Evolutionary conservation across 2,888 invertebrate species (phyloP).

Genomic region (Apamea sordens): DNA sequence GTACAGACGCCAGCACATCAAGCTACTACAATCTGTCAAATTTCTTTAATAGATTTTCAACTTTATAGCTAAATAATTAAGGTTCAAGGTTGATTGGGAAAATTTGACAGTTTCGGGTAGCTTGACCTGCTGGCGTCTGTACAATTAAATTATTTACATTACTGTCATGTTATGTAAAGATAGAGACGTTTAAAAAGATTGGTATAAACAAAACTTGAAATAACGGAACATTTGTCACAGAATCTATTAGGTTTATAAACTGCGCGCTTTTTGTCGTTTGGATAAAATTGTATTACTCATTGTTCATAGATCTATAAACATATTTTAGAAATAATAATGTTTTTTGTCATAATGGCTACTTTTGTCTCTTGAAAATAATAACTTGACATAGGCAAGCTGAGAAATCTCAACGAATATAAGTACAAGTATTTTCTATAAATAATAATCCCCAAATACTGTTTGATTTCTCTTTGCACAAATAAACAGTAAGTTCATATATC

Average conservation of each 20-base stretch:
- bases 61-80: no score
- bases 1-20: no score
- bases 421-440: background rate
- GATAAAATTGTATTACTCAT: background rate
- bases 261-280: background rate
- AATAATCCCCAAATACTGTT: background rate
- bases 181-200: background rate
- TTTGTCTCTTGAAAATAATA: background rate
- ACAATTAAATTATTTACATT: constrained; percentile 38
- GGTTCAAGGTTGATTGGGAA: no score
- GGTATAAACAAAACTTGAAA: background rate
- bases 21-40: no score
- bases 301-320: background rate
- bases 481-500: background rate
- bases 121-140: no score
- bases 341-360: background rate
- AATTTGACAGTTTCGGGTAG: no score
- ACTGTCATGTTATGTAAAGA: constrained; percentile 14
- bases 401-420: background rate
- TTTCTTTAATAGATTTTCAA: no score
- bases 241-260: background rate
- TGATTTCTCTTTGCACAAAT: background rate
- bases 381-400: background rate
- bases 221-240: background rate
- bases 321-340: background rate